A percentile compares a stretch with the other conserved stretches of the same genome.
phyloP scores from a whole-genome alignment of 2,888 invertebrate genomes.

The Campoplex nolae region DNA sequence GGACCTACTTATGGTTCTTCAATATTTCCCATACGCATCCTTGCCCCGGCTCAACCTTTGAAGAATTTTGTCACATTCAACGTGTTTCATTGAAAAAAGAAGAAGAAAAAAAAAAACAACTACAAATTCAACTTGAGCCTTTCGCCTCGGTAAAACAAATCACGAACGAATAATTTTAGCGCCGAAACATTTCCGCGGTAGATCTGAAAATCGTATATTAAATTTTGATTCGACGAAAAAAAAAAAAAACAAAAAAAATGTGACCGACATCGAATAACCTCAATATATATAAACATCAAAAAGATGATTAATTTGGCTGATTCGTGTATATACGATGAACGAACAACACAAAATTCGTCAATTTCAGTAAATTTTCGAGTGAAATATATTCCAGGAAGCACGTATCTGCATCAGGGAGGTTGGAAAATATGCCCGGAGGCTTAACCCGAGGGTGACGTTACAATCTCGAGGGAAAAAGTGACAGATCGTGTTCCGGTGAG shows the following conservation, averaged over 20 bases:
- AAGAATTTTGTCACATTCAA: not conserved
- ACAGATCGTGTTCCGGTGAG: not conserved
- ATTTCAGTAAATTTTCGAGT: not conserved
- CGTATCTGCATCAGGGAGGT: not conserved
- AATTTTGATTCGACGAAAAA: not conserved
- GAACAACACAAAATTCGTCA: constrained; percentile 1
- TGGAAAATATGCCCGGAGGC: not conserved
- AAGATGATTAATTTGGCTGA: not conserved
- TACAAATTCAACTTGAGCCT: not conserved
- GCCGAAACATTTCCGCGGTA: too few species aligned
- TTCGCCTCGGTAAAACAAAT: not conserved
- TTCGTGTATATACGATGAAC: not conserved
- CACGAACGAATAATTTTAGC: too few species aligned
- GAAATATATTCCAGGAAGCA: constrained; percentile 5
- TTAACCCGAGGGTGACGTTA: constrained; percentile 10
- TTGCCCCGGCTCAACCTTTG: not conserved
- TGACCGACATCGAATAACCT: not conserved
- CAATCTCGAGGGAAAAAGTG: constrained; percentile 25
- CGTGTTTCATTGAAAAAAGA: not conserved
- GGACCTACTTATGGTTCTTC: constrained; percentile 1
- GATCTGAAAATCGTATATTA: not conserved
- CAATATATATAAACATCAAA: not conserved
- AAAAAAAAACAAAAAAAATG: not conserved
- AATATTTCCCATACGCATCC: constrained; percentile 14
- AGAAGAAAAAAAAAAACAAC: not conserved